These are phyloP conservation scores for Peromyscus nudipes DNA, from an alignment of 2,797 vertebrate species.

Conservation along the genomic window DNA sequence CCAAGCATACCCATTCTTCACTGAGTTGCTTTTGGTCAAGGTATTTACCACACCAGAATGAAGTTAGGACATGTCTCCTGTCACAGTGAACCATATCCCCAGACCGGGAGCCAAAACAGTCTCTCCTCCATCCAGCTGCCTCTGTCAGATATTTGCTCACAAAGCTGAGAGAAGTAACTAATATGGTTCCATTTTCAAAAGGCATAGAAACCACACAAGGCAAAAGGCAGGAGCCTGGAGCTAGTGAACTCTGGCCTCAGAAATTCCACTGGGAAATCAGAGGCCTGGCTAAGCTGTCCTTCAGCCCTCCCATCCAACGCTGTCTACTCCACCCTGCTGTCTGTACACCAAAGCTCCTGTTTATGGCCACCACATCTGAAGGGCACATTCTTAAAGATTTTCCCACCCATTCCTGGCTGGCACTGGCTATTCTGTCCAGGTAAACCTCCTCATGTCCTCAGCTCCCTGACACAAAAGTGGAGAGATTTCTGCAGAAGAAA, in stretches of 20 bases:
- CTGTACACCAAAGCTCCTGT: neutral
- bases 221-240: neutral
- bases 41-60: neutral
- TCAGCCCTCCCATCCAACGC: too few relatives aligned
- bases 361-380: neutral
- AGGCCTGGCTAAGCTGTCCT: neutral
- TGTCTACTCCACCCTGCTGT: neutral
- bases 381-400: neutral
- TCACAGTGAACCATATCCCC: neutral
- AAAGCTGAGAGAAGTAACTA: neutral
- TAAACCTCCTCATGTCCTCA: neutral
- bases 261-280: neutral
- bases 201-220: neutral
- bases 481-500: slow-evolving; percentile 11
- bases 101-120: neutral
- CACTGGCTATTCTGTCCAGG: neutral
- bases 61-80: neutral
- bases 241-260: neutral
- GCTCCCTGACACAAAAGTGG: neutral
- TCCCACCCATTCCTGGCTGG: neutral
- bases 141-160: neutral
- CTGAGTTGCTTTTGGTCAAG: neutral
- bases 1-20: neutral
- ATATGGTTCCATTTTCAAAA: neutral
- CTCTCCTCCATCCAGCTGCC: neutral